These are phyloP conservation scores for Pollicipes pollicipes DNA, from an alignment of 1,140 invertebrate genomes.

Conservation along the genomic window DNA sequence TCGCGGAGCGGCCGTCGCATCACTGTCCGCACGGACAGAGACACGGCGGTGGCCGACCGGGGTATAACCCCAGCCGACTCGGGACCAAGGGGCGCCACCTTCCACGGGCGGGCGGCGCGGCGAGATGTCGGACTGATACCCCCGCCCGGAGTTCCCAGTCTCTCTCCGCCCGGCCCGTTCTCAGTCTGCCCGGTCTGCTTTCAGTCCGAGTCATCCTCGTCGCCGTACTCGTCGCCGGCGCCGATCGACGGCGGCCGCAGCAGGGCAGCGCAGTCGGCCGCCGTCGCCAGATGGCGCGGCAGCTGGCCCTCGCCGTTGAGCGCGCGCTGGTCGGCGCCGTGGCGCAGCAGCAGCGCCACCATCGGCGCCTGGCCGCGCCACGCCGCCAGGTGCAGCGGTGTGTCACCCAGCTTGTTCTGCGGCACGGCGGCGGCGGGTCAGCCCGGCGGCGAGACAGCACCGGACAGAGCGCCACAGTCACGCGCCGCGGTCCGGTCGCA, in stretches of 20 bases:
- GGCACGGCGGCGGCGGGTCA: too few species aligned
- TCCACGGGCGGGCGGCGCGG: too few species aligned
- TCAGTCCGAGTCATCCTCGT: background rate
- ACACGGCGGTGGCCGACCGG: too few species aligned
- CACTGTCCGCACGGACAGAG: too few species aligned
- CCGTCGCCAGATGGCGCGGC: background rate
- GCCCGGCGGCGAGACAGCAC: background rate
- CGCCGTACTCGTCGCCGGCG: background rate
- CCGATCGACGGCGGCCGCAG: background rate
- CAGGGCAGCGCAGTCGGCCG: background rate
- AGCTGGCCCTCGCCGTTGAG: background rate
- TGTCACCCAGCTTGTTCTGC: background rate
- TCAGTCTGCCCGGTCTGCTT: too few species aligned
- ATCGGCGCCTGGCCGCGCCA: background rate
- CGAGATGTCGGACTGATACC: too few species aligned
- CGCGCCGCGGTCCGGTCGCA: background rate
- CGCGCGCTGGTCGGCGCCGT: background rate
- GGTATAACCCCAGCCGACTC: too few species aligned
- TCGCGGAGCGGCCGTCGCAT: too few species aligned
- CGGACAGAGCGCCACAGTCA: background rate
- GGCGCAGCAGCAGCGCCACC: background rate
- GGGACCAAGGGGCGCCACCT: too few species aligned
- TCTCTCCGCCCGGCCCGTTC: too few species aligned
- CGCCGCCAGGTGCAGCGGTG: background rate
- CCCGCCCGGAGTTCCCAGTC: too few species aligned